These are phyloP conservation scores for Noctua janthe DNA, from an alignment of 2,888 invertebrate species.

Conservation along the genomic window DNA sequence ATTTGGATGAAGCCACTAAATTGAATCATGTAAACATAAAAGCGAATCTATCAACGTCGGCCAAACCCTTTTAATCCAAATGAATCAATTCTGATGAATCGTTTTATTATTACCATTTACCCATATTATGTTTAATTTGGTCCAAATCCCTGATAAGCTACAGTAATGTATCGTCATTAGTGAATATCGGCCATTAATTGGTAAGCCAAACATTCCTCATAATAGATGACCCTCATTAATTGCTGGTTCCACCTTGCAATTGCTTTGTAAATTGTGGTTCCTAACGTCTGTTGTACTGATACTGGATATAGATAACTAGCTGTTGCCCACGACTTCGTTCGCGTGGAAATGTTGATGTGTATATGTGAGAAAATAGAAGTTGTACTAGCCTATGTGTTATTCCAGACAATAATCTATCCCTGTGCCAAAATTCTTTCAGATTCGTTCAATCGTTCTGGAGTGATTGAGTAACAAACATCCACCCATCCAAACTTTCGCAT, in stretches of 20 bases:
- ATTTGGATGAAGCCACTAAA: background rate
- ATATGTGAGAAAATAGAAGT: background rate
- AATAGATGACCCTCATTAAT: slow-evolving; percentile 46
- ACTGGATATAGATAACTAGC: background rate
- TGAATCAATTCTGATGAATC: slow-evolving; percentile 18
- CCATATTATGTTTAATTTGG: slow-evolving; percentile 20
- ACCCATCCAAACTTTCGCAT: background rate
- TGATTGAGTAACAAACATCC: background rate
- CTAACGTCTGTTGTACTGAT: slow-evolving; percentile 4
- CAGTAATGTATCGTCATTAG: slow-evolving; percentile 36
- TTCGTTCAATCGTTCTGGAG: background rate
- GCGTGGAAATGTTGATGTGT: background rate
- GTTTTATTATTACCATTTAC: background rate
- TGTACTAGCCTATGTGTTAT: background rate
- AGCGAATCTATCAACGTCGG: slow-evolving; percentile 18
- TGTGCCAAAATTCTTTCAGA: background rate
- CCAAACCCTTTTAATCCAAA: slow-evolving; percentile 27
- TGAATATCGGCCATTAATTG: slow-evolving; percentile 29
- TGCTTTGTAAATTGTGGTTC: slow-evolving; percentile 11
- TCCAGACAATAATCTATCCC: background rate
- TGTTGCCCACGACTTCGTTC: background rate
- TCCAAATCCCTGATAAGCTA: slow-evolving; percentile 11
- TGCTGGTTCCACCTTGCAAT: slow-evolving; percentile 8
- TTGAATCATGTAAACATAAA: background rate
- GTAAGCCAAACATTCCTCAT: slow-evolving; percentile 22